These are phyloP conservation scores for Tachysurus vachellii DNA, from an alignment of 2,113 vertebrate species.

Conservation along the genomic window DNA sequence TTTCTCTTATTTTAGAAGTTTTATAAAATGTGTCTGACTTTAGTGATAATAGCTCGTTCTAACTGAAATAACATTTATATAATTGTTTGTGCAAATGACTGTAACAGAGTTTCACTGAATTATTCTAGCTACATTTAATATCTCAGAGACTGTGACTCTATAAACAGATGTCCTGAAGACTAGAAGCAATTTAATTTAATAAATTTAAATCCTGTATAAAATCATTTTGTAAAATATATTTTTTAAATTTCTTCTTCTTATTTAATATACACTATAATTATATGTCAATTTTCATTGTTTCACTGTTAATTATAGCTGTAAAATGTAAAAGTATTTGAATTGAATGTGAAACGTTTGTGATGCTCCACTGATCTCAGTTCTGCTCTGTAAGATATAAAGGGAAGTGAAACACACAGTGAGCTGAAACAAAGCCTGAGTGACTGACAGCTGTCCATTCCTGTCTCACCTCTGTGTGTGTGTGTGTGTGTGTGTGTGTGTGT, in stretches of 20 bases:
- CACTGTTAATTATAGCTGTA: background rate
- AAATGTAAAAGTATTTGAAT: background rate
- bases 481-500: too few species aligned
- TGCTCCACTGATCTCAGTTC: constrained; percentile 7
- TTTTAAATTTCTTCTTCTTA: too few species aligned
- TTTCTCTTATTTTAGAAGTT: too few species aligned
- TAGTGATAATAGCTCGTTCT: background rate
- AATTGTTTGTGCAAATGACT: background rate
- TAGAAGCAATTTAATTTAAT: background rate
- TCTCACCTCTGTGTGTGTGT: background rate
- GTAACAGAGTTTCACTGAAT: background rate
- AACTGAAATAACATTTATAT: background rate
- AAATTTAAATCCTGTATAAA: too few species aligned
- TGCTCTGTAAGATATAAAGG: background rate
- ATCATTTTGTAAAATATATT: too few species aligned
- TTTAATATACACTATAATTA: too few species aligned
- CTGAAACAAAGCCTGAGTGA: background rate
- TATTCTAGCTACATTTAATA: background rate
- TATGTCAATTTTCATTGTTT: background rate
- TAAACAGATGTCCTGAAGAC: background rate
- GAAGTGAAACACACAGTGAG: constrained; percentile 7
- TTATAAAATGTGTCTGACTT: background rate
- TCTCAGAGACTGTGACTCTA: background rate
- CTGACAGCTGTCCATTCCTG: background rate
- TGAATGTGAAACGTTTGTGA: constrained; percentile 2